Base-by-base conservation (phyloP, 2,113 vertebrate species). In the Halcyon malimbica region DNA sequence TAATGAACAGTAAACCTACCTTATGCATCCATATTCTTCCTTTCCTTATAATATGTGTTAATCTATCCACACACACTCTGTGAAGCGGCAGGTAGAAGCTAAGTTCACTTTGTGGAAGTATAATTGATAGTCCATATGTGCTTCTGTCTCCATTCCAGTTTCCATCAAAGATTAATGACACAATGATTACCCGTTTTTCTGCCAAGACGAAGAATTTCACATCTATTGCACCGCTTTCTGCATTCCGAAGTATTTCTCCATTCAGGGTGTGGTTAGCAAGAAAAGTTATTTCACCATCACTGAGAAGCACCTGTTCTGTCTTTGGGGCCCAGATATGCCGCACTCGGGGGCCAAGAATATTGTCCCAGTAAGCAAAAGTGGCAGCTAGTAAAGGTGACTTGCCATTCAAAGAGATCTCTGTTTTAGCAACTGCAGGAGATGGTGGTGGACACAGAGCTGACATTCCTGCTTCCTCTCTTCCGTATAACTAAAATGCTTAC, bases 1-100 rank as follows among this genome's bases (percentile, higher is more conserved):
- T 51, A 93, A 77, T 23, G 5, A 90, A 94, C 42, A 94, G 50
- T 17, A 46, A 64, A 92, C 97, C 82, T 96, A 99, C 99, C 99
- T 99, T 99, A 97, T 99, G 99, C 99, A 99, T 99, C 99, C 99
- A 99, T 98, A 99, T 99, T 90, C 99, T 99, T 92, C 99, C 99
- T 97, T 99, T 99, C 59, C 99, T 98, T 97, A 99, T 99, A 56
- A 99, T 99, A 57, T 99, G 99, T 44, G 99, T 99, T 46, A 99
- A 97, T 57, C 99, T 98, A 92, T 99, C 99, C 91, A 99, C 99
- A 5, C 99, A 99, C 35, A 99, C 98, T 83, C 98, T 98, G 90
- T 99, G 99, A 83, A 99, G 98, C 0, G 99, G 99, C 74, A 99
- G 98, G 96, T 99, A 99, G 98, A 99, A 99, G 89, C 98, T 80